phyloP scores from a whole-genome alignment of 1,140 invertebrate genomes.

The Drosophila sechellia region DNA sequence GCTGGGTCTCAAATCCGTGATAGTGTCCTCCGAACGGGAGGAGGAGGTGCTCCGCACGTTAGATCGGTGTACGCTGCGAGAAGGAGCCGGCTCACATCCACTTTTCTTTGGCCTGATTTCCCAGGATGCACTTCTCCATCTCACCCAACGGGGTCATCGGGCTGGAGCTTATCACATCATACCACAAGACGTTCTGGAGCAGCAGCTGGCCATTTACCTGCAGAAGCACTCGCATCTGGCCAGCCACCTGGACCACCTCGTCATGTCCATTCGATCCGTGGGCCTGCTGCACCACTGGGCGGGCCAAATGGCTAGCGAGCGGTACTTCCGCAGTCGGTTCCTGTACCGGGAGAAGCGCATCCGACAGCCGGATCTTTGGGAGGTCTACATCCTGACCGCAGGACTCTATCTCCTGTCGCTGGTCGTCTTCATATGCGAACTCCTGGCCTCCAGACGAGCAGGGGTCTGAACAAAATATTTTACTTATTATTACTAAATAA shows the following conservation, averaged over 20 bases:
- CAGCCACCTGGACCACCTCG: constrained; percentile 38
- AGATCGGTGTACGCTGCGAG: constrained; percentile 7
- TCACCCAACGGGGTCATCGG: constrained; percentile 18
- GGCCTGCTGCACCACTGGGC: constrained; percentile 57
- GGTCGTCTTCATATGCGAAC: constrained; percentile 41
- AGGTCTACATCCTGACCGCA: constrained; percentile 30
- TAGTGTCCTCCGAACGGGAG: constrained; percentile 41
- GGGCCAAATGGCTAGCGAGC: constrained; percentile 31
- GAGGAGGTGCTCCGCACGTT: constrained; percentile 36
- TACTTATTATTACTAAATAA: not conserved
- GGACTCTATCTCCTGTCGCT: constrained; percentile 32
- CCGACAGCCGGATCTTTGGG: constrained; percentile 41
- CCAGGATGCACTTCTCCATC: constrained; percentile 40
- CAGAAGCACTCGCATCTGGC: constrained; percentile 60
- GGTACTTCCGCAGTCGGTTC: constrained; percentile 45
- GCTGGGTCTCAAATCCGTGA: constrained; percentile 2
- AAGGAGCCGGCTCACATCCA: constrained; percentile 9
- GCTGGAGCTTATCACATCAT: constrained; percentile 50
- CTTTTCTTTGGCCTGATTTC: constrained; percentile 43
- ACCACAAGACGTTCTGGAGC: constrained; percentile 47
- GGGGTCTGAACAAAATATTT: not conserved
- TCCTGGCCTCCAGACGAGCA: constrained; percentile 11
- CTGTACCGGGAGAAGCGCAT: constrained; percentile 41
- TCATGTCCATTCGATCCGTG: constrained; percentile 55
- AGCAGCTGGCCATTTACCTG: constrained; percentile 63